Evolutionary conservation across 2,113 vertebrate genomes (phyloP), one percentile per base, ranked within the genome.

Genomic region (Strigops habroptila): DNA sequence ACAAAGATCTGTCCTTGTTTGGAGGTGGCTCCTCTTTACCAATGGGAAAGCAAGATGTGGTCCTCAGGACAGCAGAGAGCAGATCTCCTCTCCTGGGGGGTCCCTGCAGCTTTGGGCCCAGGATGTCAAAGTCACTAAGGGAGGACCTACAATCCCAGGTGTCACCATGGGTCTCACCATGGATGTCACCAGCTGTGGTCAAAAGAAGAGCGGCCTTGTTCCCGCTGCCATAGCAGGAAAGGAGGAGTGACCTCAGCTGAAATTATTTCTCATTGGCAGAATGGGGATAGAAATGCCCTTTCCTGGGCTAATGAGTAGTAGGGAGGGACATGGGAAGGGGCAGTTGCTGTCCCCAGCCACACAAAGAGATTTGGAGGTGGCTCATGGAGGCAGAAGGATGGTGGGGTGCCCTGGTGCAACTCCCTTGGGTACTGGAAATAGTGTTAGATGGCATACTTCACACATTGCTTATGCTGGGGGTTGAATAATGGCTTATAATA

Each of bases 391-490:
- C 10, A 18, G 44, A 13, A 69, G 23, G n/a, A 70, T 37, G 13
- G 22, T 52, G 67, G 25, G 4, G 25, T 39, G 35, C 30, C 41
- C 65, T 30, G 65, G 35, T 69, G 25, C 3, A 10, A 12, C 64
- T 37, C 71, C 71, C 37, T 37, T 2, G 18, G 46, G 80, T 46
- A 39, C 60, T 93, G 75, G 52, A 55, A 63, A 37, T 6, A 48
- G 12, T 24, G 3, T 24, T 22, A 7, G 5, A 1, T 0, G 4
- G 23, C 78, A 4, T 1, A 3, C 39, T 41, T 63, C 80, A 18
- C 41, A 19, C 51, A 59, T 13, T 10, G 68, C 64, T 9, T 1
- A 55, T 76, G 30, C 86, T 22, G 15, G 7, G 55, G 86, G 37
- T 23, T 37, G 37, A 69, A 83, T 35, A 59, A 74, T 63, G 51